Evolutionary conservation across 1,140 invertebrate genomes (phyloP).

Genomic region (Stegodyphus mimosarum): DNA sequence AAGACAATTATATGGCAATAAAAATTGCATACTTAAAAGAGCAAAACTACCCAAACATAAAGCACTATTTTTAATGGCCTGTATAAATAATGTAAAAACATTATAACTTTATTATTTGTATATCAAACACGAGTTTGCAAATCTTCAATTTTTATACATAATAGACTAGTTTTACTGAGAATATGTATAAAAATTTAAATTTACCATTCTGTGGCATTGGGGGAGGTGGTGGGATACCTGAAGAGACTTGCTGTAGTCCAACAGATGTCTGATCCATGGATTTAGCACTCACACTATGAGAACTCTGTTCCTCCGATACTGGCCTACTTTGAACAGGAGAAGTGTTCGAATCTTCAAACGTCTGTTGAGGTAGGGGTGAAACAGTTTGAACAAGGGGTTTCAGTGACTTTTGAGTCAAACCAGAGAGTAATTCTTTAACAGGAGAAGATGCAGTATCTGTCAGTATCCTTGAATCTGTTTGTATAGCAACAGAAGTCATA

Average conservation of each 20-base stretch:
- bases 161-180: neutral
- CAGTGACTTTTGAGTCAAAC: slow-evolving; percentile 25
- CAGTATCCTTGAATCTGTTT: slow-evolving; percentile 9
- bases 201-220: neutral
- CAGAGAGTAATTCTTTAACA: slow-evolving; percentile 40
- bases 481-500: slow-evolving; percentile 10
- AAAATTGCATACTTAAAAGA: no score
- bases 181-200: neutral
- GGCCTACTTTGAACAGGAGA: neutral
- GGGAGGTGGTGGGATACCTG: slow-evolving; percentile 14
- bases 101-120: no score
- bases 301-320: neutral
- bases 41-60: no score
- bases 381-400: slow-evolving; percentile 51
- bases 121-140: no score
- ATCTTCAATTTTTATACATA: no score
- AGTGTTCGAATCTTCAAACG: neutral
- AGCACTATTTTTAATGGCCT: no score
- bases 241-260: neutral
- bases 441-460: slow-evolving; percentile 40
- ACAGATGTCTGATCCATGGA: no score
- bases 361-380: slow-evolving; percentile 23
- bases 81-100: no score
- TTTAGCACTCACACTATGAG: no score
- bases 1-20: no score